These are phyloP conservation scores for Pantherophis guttatus DNA, from an alignment of 2,113 vertebrate genomes.

Conservation along the genomic window DNA sequence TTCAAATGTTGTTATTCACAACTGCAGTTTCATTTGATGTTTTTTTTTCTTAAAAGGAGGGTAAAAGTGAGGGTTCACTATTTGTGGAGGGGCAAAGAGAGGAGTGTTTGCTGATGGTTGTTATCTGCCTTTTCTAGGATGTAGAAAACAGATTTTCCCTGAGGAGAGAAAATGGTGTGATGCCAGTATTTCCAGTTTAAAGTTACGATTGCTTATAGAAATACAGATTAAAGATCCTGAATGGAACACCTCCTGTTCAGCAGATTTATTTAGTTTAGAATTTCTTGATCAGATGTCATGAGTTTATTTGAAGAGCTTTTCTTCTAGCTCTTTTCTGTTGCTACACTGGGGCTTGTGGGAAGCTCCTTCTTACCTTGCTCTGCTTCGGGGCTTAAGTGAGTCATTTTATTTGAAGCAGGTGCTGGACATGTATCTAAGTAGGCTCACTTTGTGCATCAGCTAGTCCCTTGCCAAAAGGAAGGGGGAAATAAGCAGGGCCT, in stretches of 20 bases:
- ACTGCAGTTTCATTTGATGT: conserved; percentile 52
- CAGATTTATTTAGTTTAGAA: neutral
- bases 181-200: conserved; percentile 24
- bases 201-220: neutral
- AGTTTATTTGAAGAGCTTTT: neutral
- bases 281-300: neutral
- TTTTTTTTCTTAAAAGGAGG: conserved; percentile 50
- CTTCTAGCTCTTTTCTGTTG: neutral
- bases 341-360: neutral
- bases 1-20: conserved; percentile 51
- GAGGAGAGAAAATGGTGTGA: conserved; percentile 26
- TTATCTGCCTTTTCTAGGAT: conserved; percentile 46
- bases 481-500: neutral
- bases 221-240: neutral
- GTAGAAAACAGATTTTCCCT: conserved; percentile 35
- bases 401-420: neutral
- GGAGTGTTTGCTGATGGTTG: conserved; percentile 35
- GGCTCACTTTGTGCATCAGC: neutral
- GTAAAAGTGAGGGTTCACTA: conserved; percentile 21
- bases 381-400: neutral
- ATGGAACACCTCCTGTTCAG: conserved; percentile 2
- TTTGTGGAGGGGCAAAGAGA: neutral
- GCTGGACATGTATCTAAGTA: neutral
- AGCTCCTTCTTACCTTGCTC: neutral
- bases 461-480: neutral